Evolutionary conservation across 1,140 invertebrate genomes (phyloP).

Genomic region (Drosophila truncata): DNA sequence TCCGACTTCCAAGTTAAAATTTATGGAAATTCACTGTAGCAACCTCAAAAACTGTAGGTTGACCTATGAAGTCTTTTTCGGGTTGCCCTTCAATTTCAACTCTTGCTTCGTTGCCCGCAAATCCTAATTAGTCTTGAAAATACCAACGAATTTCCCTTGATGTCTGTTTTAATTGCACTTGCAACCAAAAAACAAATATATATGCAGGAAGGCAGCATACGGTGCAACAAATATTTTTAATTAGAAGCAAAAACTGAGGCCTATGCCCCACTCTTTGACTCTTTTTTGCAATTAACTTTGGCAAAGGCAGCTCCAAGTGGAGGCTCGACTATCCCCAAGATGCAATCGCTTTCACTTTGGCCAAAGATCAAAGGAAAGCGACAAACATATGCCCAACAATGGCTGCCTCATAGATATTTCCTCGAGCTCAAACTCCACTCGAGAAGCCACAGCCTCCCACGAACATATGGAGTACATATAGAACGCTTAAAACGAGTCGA

Average conservation of each 20-base stretch:
- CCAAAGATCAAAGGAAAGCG: slow-evolving; percentile 72
- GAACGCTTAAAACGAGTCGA: slow-evolving; percentile 69
- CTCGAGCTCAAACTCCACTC: slow-evolving; percentile 39
- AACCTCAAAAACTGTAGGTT: slow-evolving; percentile 1
- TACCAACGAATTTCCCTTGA: slow-evolving; percentile 30
- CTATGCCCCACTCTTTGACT: slow-evolving; percentile 19
- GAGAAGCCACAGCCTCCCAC: slow-evolving; percentile 9
- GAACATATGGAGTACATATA: slow-evolving; percentile 20
- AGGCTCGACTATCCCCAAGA: slow-evolving; percentile 50
- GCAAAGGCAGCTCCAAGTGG: slow-evolving; percentile 37
- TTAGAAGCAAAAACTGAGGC: slow-evolving; percentile 62
- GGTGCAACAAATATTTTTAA: slow-evolving; percentile 61
- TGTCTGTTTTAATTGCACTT: slow-evolving; percentile 71
- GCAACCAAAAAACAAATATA: slow-evolving; percentile 17
- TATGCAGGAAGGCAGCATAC: slow-evolving; percentile 15
- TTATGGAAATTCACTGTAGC: not conserved
- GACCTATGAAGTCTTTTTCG: slow-evolving; percentile 11
- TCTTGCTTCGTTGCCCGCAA: slow-evolving; percentile 19
- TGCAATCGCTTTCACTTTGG: slow-evolving; percentile 81
- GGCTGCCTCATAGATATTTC: slow-evolving; percentile 58
- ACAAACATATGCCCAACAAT: slow-evolving; percentile 78
- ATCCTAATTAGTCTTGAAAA: slow-evolving; percentile 52
- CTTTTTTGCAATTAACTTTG: slow-evolving; percentile 79
- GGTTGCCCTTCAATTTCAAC: slow-evolving; percentile 36
- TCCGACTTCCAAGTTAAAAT: too few species aligned